These are phyloP conservation scores for Pygmarrhopalites habei DNA, from an alignment of 1,140 invertebrate genomes.

Conservation along the genomic window DNA sequence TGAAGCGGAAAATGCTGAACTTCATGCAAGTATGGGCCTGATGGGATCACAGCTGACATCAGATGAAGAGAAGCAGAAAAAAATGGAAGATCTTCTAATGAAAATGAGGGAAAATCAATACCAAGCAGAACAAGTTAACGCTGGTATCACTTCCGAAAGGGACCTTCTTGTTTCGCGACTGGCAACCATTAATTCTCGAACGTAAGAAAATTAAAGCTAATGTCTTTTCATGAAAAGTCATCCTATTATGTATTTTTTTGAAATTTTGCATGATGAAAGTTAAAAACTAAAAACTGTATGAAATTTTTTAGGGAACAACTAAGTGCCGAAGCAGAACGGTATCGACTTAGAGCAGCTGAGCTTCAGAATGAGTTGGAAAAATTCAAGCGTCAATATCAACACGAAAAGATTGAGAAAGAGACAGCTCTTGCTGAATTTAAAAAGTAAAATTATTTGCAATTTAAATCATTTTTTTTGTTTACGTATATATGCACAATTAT, in stretches of 20 bases:
- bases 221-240: background rate
- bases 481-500: background rate
- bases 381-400: slow-evolving; percentile 21
- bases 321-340: slow-evolving; percentile 21
- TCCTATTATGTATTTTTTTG: too few species aligned
- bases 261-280: too few species aligned
- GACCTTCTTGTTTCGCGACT: slow-evolving; percentile 18
- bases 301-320: slow-evolving; percentile 26
- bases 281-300: too few species aligned
- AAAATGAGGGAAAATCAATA: slow-evolving; percentile 26
- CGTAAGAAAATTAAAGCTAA: slow-evolving; percentile 13
- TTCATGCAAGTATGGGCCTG: slow-evolving; percentile 5
- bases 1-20: slow-evolving; percentile 30
- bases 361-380: slow-evolving; percentile 29
- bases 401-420: slow-evolving; percentile 29
- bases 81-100: slow-evolving; percentile 23
- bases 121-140: slow-evolving; percentile 6
- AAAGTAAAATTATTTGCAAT: slow-evolving; percentile 8
- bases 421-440: slow-evolving; percentile 21
- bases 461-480: background rate
- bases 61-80: slow-evolving; percentile 4
- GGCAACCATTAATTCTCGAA: slow-evolving; percentile 15
- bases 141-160: slow-evolving; percentile 17
- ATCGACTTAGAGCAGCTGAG: slow-evolving; percentile 26
- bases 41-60: slow-evolving; percentile 13